These are phyloP conservation scores for Thomomys bottae DNA, from an alignment of 2,113 vertebrate genomes.

Conservation along the genomic window DNA sequence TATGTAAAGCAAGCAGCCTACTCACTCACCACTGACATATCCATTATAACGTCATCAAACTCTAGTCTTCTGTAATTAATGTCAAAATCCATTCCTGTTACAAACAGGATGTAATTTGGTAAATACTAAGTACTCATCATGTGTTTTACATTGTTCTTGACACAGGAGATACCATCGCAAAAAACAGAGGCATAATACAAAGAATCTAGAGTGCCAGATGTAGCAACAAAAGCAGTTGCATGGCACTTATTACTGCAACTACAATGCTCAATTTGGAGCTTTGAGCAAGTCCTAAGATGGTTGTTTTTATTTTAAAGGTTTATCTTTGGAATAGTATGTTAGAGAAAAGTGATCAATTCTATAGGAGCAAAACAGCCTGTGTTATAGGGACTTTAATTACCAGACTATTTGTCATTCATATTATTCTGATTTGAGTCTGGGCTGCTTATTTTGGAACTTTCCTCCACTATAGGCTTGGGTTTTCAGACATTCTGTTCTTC, in stretches of 20 bases:
- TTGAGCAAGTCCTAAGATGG: not conserved
- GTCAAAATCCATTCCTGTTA: not conserved
- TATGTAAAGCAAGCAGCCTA: not conserved
- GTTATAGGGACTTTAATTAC: not conserved
- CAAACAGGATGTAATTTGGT: not conserved
- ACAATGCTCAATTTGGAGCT: not conserved
- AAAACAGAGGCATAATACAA: not conserved
- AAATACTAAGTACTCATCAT: not conserved
- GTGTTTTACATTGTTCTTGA: not conserved
- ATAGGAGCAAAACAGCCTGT: not conserved
- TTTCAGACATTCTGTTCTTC: conserved; percentile 1
- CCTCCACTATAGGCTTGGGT: not conserved
- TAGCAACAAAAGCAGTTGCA: not conserved
- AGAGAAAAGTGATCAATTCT: not conserved
- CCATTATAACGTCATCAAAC: not conserved
- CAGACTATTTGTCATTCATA: not conserved
- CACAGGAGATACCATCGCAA: not conserved
- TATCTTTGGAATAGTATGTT: not conserved
- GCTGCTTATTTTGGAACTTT: not conserved
- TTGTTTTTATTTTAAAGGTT: not conserved
- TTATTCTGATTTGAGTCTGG: not conserved
- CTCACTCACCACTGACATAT: not conserved
- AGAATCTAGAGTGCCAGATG: not conserved
- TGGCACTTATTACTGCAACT: not conserved
- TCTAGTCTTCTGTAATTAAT: conserved; percentile 10